Conservation (phyloP, 2,888 invertebrate genomes). For the Parnassius smintheus region DNA sequence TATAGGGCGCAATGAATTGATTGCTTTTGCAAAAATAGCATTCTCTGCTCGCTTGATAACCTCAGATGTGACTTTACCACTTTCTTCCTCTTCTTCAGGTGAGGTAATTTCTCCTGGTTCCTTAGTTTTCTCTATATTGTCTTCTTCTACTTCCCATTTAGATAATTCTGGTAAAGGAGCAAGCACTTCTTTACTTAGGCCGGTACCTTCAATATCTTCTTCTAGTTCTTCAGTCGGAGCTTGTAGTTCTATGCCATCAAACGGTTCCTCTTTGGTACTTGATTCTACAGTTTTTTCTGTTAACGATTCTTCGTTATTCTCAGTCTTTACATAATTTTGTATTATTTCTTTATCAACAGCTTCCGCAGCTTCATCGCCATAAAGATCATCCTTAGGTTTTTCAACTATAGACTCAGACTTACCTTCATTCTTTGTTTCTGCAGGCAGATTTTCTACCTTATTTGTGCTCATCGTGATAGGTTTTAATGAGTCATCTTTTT, state of each 20-base stretch:
- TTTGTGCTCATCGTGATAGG: slow-evolving; percentile 10
- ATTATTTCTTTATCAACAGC: slow-evolving; percentile 81
- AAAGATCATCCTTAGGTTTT: slow-evolving; percentile 62
- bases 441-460: slow-evolving; percentile 26
- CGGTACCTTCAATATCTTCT: slow-evolving; percentile 66
- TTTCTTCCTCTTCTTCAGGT: slow-evolving; percentile 76
- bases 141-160: slow-evolving; percentile 92
- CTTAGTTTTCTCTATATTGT: slow-evolving; percentile 62
- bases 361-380: slow-evolving; percentile 77
- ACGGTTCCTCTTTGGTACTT: slow-evolving; percentile 74
- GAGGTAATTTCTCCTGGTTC: slow-evolving; percentile 74
- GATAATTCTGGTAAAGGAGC: slow-evolving; percentile 90
- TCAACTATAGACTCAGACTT: slow-evolving; percentile 39
- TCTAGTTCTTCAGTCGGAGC: slow-evolving; percentile 80
- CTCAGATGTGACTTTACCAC: slow-evolving; percentile 89
- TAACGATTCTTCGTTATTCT: slow-evolving; percentile 45
- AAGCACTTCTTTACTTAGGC: slow-evolving; percentile 80
- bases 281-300: slow-evolving; percentile 52
- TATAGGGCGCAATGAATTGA: slow-evolving; percentile 88
- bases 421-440: slow-evolving; percentile 38
- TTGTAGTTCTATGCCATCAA: slow-evolving; percentile 82
- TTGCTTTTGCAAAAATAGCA: slow-evolving; percentile 93
- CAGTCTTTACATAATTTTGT: slow-evolving; percentile 77
- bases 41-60: slow-evolving; percentile 95
- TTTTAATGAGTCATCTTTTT: slow-evolving; percentile 35